A percentile compares a stretch with the other conserved stretches of the same genome.
Conservation (phyloP, 1,140 invertebrate species). For the Nephila pilipes region DNA sequence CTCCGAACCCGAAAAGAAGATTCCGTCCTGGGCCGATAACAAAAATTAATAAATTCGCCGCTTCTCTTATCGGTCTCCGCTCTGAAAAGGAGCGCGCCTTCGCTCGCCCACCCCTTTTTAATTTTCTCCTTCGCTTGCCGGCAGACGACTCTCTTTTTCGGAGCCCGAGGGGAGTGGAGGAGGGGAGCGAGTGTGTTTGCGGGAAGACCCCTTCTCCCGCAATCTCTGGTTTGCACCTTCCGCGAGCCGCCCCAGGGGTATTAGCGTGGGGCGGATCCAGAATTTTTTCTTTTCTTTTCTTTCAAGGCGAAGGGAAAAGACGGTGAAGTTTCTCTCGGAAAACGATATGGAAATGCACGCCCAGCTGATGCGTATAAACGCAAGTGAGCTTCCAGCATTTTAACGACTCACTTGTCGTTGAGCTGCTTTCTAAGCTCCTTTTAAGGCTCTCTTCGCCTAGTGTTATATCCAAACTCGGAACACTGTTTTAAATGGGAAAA, state of each 20-base stretch:
- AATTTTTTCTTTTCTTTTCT: background rate
- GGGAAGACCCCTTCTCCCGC: background rate
- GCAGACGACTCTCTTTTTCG: slow-evolving; percentile 13
- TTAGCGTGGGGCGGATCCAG: background rate
- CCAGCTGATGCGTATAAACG: background rate
- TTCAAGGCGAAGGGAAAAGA: background rate
- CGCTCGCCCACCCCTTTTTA: background rate
- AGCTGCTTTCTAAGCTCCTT: too few species aligned
- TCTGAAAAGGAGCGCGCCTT: background rate
- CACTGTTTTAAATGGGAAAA: too few species aligned
- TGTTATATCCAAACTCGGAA: too few species aligned
- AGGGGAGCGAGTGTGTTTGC: slow-evolving; percentile 16
- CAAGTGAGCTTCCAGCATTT: background rate
- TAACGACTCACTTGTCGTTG: too few species aligned
- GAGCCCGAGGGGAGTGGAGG: background rate
- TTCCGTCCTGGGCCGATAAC: slow-evolving; percentile 10
- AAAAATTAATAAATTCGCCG: slow-evolving; percentile 1
- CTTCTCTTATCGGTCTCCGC: background rate
- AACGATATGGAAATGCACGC: background rate
- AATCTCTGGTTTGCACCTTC: slow-evolving; percentile 24
- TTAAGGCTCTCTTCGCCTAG: too few species aligned
- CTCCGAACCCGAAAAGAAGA: background rate
- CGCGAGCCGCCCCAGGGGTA: background rate
- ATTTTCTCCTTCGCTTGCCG: slow-evolving; percentile 22
- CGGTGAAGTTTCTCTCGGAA: background rate